Percentiles rank a stretch among this genome's conserved stretches.
Evolutionary conservation across 2,797 vertebrate genomes (phyloP).

Genomic region (Melopsittacus undulatus): DNA sequence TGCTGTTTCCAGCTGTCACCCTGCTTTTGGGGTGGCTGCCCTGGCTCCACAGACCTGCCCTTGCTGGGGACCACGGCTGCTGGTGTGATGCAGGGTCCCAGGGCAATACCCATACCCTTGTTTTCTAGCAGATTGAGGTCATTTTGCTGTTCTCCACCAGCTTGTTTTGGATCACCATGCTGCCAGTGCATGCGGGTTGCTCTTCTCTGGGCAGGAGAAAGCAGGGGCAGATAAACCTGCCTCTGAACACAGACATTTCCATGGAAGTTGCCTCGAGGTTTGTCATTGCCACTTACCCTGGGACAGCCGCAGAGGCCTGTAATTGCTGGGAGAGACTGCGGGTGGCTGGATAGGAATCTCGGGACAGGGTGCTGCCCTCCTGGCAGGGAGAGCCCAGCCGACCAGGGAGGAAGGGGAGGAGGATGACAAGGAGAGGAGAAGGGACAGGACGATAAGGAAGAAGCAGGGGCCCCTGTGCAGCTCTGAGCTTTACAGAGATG

Average conservation of each 20-base stretch:
- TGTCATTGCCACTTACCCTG: neutral
- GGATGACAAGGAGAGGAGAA: neutral
- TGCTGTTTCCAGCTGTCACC: neutral
- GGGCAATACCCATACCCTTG: neutral
- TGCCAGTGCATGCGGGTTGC: accelerated
- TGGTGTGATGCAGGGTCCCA: neutral
- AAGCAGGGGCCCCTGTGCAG: neutral
- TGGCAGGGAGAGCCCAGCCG: accelerated
- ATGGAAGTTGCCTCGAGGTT: constrained; percentile 8
- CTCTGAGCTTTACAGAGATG: neutral
- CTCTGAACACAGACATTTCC: neutral
- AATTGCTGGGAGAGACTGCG: constrained; percentile 49
- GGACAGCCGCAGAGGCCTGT: neutral
- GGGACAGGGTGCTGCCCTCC: neutral
- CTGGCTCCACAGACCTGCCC: neutral
- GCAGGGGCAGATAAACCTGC: neutral
- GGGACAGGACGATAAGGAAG: neutral
- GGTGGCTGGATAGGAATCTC: neutral
- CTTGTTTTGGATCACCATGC: accelerated
- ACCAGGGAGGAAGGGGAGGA: neutral
- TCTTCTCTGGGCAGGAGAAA: neutral
- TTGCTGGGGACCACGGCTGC: neutral
- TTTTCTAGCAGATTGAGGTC: neutral
- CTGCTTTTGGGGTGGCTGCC: accelerated
- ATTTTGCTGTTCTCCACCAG: neutral